Base-by-base conservation (phyloP, 2,888 invertebrate species). In the Argyra leucocephala region DNA sequence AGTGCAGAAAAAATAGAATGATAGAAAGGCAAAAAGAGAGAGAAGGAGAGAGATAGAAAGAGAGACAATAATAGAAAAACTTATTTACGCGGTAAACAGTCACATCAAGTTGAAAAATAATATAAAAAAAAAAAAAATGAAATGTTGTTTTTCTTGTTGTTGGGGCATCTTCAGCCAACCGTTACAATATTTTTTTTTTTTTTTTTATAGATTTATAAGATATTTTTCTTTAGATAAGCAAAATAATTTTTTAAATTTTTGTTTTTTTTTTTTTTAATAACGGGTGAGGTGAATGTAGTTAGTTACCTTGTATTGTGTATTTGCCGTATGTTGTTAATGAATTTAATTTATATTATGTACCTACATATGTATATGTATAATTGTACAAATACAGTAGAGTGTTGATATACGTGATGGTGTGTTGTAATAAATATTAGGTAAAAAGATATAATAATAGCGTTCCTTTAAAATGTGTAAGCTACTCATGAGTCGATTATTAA, bases 81-180 rank as follows among this genome's bases (percentile, higher is more conserved):
- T 48, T 48, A 48, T 18, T 48, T 18, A 48, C 48, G 48, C 48
- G 48, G n/a, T 15, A 48, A 48, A 48, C 48, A 48, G 48, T 48
- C 48, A 48, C 15, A 48, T 48, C 18, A 48, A 48, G 12, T 48
- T 48, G 2, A 48, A 48, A 48, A 48, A 18, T 2, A 18, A 48
- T 18, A 48, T 18, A 18, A 4, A 48, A 2, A 48, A 48, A 48
- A 31, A 5, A 31, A 31, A n/a, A 48, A 37, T 10, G 12, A 37
- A 48, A 48, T 18, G 48, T 48, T 48, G 48, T 48, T 48, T 48
- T 48, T 48, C 37, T 48, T 48, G 48, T 48, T 18, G 48, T 18
- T 48, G 48, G 48, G 48, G 48, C 48, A 48, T 48, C 48, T 48
- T 48, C 48, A 48, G 48, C 48, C 48, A 48, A 48, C 48, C 48